phyloP scores from a whole-genome alignment of 2,113 vertebrate species.

The Nanorana parkeri region DNA sequence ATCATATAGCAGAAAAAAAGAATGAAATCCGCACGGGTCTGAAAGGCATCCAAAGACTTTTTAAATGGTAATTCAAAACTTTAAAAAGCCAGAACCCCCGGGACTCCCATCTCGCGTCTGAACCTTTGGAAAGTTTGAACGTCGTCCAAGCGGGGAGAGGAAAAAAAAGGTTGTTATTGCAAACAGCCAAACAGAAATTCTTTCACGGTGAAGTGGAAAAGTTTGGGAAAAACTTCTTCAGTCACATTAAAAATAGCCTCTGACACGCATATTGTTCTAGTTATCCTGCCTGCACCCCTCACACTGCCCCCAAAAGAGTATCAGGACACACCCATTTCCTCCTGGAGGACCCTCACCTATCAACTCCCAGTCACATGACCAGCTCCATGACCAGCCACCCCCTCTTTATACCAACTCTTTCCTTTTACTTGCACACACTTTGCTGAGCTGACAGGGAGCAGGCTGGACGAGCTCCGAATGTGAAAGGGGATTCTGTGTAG shows the following conservation, averaged over 20 bases:
- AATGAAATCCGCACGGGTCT: background rate
- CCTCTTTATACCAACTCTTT: background rate
- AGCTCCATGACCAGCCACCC: background rate
- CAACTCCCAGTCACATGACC: slow-evolving; percentile 34
- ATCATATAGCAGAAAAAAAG: background rate
- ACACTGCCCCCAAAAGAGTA: background rate
- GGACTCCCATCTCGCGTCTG: background rate
- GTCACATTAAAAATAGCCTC: slow-evolving; percentile 29
- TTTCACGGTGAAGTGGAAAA: slow-evolving; percentile 19
- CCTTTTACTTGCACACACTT: background rate
- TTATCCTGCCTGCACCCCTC: slow-evolving; percentile 17
- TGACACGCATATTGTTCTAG: slow-evolving; percentile 24
- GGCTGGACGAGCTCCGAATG: background rate
- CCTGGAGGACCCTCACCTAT: slow-evolving; percentile 30
- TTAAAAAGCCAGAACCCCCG: background rate
- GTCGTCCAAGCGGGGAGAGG: slow-evolving; percentile 19
- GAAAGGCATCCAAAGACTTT: slow-evolving; percentile 11
- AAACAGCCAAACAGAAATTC: slow-evolving; percentile 31
- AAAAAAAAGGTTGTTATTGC: slow-evolving; percentile 23
- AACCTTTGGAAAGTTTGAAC: background rate
- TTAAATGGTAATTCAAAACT: background rate
- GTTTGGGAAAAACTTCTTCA: background rate
- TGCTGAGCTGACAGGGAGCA: slow-evolving; percentile 41
- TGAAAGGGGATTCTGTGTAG: slow-evolving; percentile 29
- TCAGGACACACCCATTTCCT: slow-evolving; percentile 30